Conservation (phyloP, 2,113 vertebrate genomes). For the Thamnophis sirtalis region DNA sequence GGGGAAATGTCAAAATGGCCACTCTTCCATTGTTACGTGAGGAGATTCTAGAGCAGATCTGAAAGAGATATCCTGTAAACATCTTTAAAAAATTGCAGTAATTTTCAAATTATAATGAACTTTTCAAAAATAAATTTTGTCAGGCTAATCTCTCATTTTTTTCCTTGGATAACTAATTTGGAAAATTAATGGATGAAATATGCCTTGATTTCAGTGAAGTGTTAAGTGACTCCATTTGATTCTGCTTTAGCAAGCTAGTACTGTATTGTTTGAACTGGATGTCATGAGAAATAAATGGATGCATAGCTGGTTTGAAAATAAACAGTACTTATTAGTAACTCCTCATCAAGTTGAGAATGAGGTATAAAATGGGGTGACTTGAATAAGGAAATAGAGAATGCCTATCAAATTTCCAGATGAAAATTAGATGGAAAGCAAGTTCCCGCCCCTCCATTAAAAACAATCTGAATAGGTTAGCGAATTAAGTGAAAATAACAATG, state of each 20-base stretch:
- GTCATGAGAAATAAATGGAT: neutral
- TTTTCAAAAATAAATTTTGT: neutral
- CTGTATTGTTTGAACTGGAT: neutral
- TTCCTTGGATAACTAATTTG: neutral
- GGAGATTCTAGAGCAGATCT: neutral
- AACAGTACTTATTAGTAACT: neutral
- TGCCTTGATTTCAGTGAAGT: neutral
- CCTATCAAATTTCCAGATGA: neutral
- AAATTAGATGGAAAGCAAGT: neutral
- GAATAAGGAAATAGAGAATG: neutral
- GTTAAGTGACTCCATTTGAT: neutral
- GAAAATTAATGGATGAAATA: neutral
- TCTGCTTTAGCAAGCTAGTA: neutral
- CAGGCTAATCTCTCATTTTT: neutral
- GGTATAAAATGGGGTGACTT: neutral
- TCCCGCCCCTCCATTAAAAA: neutral
- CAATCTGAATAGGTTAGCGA: neutral
- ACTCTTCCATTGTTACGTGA: neutral
- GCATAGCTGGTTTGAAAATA: neutral
- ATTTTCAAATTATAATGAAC: neutral
- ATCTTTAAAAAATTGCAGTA: neutral
- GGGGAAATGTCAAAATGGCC: neutral
- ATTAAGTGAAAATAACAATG: neutral
- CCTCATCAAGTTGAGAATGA: neutral
- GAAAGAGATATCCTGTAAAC: neutral